Conservation (phyloP, 2,888 invertebrate genomes). For the Nasonovia ribisnigri region DNA sequence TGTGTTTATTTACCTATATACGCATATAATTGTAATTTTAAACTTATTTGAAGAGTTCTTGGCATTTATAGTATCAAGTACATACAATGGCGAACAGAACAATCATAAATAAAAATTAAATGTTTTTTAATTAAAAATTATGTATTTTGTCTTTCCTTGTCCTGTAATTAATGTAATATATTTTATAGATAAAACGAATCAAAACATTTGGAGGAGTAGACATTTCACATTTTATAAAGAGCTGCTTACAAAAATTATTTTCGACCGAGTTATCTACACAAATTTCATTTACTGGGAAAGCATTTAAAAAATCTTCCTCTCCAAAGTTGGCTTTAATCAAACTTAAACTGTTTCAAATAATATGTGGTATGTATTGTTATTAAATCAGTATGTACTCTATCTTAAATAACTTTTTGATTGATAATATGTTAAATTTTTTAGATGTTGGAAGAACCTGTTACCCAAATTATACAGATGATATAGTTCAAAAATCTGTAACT, state of each 20-base stretch:
- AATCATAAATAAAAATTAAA: neutral
- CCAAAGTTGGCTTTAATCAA: neutral
- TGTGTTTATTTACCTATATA: too few species aligned
- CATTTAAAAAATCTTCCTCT: neutral
- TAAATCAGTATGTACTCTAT: neutral
- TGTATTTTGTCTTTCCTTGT: neutral
- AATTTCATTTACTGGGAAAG: slow-evolving; percentile 8
- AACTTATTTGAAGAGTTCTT: too few species aligned
- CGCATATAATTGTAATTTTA: too few species aligned
- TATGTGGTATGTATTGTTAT: slow-evolving; percentile 20
- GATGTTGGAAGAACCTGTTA: slow-evolving; percentile 11
- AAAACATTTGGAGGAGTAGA: slow-evolving; percentile 21
- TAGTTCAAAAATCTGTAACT: slow-evolving; percentile 4
- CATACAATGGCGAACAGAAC: too few species aligned
- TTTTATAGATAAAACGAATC: slow-evolving; percentile 12
- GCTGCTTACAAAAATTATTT: neutral
- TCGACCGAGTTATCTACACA: neutral
- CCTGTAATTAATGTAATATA: slow-evolving; percentile 5
- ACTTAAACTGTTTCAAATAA: slow-evolving; percentile 10
- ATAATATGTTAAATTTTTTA: neutral
- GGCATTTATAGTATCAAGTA: too few species aligned
- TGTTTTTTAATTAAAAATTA: neutral
- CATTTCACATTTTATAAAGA: slow-evolving; percentile 26
- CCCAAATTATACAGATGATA: neutral
- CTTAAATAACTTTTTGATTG: neutral